These are phyloP conservation scores for Psilanteris sp. DNA, from an alignment of 1,140 invertebrate genomes.

Conservation along the genomic window DNA sequence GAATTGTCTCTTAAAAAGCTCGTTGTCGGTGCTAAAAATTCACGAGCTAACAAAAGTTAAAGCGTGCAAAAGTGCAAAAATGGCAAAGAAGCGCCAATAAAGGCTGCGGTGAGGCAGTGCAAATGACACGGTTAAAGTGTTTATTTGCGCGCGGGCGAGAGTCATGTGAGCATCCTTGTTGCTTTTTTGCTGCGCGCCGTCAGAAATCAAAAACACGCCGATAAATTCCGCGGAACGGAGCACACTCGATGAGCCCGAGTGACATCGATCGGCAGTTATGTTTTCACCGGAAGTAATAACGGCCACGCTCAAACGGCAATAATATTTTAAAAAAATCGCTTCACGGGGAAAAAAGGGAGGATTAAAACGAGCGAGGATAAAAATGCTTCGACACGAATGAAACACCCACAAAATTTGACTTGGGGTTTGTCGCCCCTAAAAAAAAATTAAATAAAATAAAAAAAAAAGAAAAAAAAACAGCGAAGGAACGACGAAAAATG, in stretches of 20 bases:
- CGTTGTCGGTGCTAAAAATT: no score
- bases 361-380: no score
- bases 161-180: conserved; percentile 8
- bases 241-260: conserved; percentile 7
- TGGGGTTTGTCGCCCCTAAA: no score
- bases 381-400: no score
- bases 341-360: no score
- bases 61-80: conserved; percentile 8
- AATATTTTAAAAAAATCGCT: conserved; percentile 28
- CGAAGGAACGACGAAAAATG: no score
- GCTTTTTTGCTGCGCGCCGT: conserved; percentile 9
- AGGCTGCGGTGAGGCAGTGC: background rate
- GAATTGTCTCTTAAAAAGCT: no score
- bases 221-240: conserved; percentile 35
- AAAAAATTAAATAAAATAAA: no score
- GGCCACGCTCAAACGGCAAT: conserved; percentile 10
- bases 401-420: no score
- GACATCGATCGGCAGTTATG: conserved; percentile 23
- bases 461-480: no score
- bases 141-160: conserved; percentile 21
- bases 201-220: conserved; percentile 43
- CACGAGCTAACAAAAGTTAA: conserved; percentile 2
- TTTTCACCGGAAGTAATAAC: conserved; percentile 35
- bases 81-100: conserved; percentile 23
- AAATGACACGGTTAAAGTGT: conserved; percentile 35